Percentiles rank a stretch among this genome's conserved stretches.
These are phyloP conservation scores for Holothuria glaberrima DNA, from an alignment of 35 echinoderm and acorn worm species.

Conservation along the genomic window DNA sequence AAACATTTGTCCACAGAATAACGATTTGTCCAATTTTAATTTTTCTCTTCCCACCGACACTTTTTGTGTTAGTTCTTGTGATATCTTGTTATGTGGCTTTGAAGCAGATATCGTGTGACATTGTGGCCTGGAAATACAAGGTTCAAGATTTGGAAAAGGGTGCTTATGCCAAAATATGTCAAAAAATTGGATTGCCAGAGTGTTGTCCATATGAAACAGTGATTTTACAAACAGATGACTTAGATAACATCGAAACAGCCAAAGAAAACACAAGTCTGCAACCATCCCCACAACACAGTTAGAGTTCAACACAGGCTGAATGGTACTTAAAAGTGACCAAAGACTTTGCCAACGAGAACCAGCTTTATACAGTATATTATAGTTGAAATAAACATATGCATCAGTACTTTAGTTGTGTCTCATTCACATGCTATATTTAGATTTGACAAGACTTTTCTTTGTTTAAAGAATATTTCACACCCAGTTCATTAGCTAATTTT, in stretches of 20 bases:
- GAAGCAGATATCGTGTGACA: slow-evolving; percentile 69
- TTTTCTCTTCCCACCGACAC: slow-evolving; percentile 62
- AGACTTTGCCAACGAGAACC: no score
- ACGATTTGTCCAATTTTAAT: slow-evolving; percentile 79
- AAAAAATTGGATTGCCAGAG: slow-evolving; percentile 64
- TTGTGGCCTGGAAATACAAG: slow-evolving; percentile 55
- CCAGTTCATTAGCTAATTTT: no score
- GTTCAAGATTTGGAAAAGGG: slow-evolving; percentile 80
- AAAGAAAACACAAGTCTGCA: slow-evolving; percentile 68
- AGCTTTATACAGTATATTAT: no score
- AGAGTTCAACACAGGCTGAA: no score
- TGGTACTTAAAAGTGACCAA: no score
- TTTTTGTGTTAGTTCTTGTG: slow-evolving; percentile 42
- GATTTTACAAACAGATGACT: slow-evolving; percentile 66
- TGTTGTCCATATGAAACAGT: slow-evolving; percentile 82
- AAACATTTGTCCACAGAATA: slow-evolving; percentile 69
- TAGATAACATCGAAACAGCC: slow-evolving; percentile 66
- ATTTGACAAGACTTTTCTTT: no score
- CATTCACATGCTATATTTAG: no score
- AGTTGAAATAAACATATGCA: no score
- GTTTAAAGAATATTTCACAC: no score
- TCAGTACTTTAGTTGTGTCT: no score
- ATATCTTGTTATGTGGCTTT: slow-evolving; percentile 64
- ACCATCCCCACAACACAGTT: slow-evolving; percentile 25
- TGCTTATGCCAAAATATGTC: slow-evolving; percentile 75